These are phyloP conservation scores for Vesta saturnalis DNA, from an alignment of 2,888 invertebrate genomes.

Conservation along the genomic window DNA sequence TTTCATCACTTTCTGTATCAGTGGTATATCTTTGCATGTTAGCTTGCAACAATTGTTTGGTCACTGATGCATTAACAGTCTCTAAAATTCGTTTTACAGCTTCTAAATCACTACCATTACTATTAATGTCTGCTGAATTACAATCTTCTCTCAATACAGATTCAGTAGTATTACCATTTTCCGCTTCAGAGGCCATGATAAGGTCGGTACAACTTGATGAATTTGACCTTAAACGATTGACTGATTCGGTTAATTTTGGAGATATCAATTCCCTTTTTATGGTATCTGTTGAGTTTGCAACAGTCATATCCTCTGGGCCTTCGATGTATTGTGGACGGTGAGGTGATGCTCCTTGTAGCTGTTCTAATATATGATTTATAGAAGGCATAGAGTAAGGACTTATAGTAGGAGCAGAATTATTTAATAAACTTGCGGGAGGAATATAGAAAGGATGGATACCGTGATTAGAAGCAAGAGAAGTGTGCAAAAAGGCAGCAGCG, in stretches of 20 bases:
- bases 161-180: conserved; percentile 61
- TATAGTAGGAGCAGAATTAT: conserved; percentile 53
- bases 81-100: conserved; percentile 78
- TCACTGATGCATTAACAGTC: conserved; percentile 79
- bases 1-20: conserved; percentile 64
- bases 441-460: conserved; percentile 71
- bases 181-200: conserved; percentile 75
- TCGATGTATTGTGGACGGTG: conserved; percentile 63
- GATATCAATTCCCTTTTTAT: conserved; percentile 64
- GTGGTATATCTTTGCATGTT: conserved; percentile 75
- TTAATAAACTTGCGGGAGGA: conserved; percentile 65
- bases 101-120: conserved; percentile 67
- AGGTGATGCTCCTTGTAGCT: conserved; percentile 66
- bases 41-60: conserved; percentile 76
- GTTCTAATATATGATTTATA: conserved; percentile 74
- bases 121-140: conserved; percentile 49
- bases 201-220: conserved; percentile 65
- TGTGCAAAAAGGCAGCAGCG: conserved; percentile 68
- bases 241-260: conserved; percentile 53
- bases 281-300: conserved; percentile 65
- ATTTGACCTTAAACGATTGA: conserved; percentile 60
- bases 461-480: conserved; percentile 65
- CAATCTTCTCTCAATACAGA: conserved; percentile 59
- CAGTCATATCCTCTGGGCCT: conserved; percentile 50
- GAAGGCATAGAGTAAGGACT: conserved; percentile 67